Percentiles rank a stretch among this genome's conserved stretches.
phyloP scores from a whole-genome alignment of 2,888 invertebrate genomes.

The Gastrophysa polygoni region DNA sequence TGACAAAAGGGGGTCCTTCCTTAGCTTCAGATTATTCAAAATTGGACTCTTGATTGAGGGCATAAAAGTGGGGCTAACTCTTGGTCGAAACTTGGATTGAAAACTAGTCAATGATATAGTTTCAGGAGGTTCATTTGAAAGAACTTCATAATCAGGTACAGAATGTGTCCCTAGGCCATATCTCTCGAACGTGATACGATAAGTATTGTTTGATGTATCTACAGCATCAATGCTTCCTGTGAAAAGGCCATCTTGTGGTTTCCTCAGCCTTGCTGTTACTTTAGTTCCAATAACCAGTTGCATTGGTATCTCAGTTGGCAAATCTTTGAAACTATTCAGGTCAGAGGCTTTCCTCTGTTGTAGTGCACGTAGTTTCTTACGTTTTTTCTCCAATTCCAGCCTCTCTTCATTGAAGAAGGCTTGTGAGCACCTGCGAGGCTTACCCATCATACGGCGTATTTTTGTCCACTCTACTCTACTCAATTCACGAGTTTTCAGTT shows the following conservation, averaged over 20 bases:
- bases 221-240: slow-evolving; percentile 90
- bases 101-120: slow-evolving; percentile 86
- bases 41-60: slow-evolving; percentile 59
- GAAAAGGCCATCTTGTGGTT: slow-evolving; percentile 94
- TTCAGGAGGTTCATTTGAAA: slow-evolving; percentile 91
- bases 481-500: slow-evolving; percentile 81
- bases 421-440: slow-evolving; percentile 91
- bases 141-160: slow-evolving; percentile 94
- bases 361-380: slow-evolving; percentile 88
- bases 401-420: slow-evolving; percentile 97
- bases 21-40: slow-evolving; percentile 54
- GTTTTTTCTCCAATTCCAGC: slow-evolving; percentile 84
- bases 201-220: slow-evolving; percentile 92
- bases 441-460: slow-evolving; percentile 95
- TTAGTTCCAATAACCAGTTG: slow-evolving; percentile 94
- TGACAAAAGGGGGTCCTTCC: slow-evolving; percentile 75
- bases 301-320: slow-evolving; percentile 93
- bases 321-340: slow-evolving; percentile 77
- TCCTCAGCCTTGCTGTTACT: slow-evolving; percentile 86
- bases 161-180: slow-evolving; percentile 93
- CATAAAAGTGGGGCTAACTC: slow-evolving; percentile 60
- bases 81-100: slow-evolving; percentile 78
- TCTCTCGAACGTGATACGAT: slow-evolving; percentile 93
- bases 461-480: slow-evolving; percentile 94
- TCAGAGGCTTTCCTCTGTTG: slow-evolving; percentile 90